Evolutionary conservation across 2,888 invertebrate species (phyloP).

Genomic region (Chelonus formosanus): DNA sequence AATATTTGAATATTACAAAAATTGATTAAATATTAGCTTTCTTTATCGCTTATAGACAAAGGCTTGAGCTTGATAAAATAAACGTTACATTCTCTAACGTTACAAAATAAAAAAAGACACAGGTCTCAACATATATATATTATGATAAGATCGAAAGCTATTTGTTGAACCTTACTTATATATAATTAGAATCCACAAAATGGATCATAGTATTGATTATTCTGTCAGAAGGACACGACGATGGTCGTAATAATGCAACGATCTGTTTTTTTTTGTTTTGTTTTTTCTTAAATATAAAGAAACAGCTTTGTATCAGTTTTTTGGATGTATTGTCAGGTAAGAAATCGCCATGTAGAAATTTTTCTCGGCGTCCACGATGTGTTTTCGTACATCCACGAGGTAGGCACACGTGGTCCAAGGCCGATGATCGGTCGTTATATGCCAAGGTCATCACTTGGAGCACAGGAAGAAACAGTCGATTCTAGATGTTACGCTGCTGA

Average conservation of each 20-base stretch:
- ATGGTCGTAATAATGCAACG: not conserved
- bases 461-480: conserved; percentile 3
- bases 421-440: conserved; percentile 45
- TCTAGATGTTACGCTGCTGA: conserved; percentile 5
- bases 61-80: conserved; percentile 6
- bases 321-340: conserved; percentile 18
- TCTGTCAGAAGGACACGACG: not conserved
- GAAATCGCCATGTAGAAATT: not conserved
- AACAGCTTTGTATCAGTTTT: not conserved
- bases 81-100: conserved; percentile 4
- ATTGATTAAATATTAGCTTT: conserved; percentile 17
- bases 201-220: not conserved
- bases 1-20: conserved; percentile 20
- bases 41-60: conserved; percentile 18
- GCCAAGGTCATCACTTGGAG: conserved; percentile 45
- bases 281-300: conserved; percentile 1
- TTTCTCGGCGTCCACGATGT: conserved; percentile 12
- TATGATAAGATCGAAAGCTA: not conserved
- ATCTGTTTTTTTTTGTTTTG: not conserved
- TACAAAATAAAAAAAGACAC: conserved; percentile 2
- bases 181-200: not conserved
- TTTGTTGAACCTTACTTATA: not conserved
- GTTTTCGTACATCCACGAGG: conserved; percentile 38
- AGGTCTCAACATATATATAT: conserved; percentile 4
- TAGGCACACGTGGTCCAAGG: conserved; percentile 38